Evolutionary conservation across 2,113 vertebrate genomes (phyloP), one percentile per base, ranked within the genome.

Genomic region (Gobio gobio): DNA sequence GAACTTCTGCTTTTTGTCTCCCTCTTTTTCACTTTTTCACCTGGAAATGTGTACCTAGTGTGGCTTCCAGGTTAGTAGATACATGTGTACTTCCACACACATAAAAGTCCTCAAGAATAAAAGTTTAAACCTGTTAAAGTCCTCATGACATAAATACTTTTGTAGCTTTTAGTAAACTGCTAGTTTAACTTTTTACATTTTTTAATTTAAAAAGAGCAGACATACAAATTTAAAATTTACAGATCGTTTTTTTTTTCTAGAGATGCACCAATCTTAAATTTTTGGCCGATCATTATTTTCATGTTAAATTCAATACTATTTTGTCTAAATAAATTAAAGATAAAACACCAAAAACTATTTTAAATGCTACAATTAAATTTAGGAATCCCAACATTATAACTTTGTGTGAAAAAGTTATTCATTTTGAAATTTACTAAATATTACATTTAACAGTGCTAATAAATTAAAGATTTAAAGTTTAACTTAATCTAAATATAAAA

Each of bases 41-140:
- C 93, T 93, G 97, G 97, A 96, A 91, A 94, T 93, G 85, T 94
- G 93, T 94, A 93, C 91, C 94, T 97, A 99, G 98, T 94, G 93
- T 98, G 95, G 93, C 97, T 89, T 97, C 97, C 95, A 99, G 98
- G 98, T 99, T 94, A 98, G 98, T 99, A 95, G 92, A 88, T 66
- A 81, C 90, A 88, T 91, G 88, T 87, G 92, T 82, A 89, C 90
- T 68, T 86, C 86, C 88, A 78, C 47, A 79, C 70, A 77, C 49
- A 75, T 49, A 56, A 74, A 56, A 80, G 64, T 9, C 24, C 8
- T 20, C 40, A 63, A 63, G 66, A 70, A 70, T 20, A 12, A 40
- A 3, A 73, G 1, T 5, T 12, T 2, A 59, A 59, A 24, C 22
- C 5, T 18, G 13, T 79, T 45, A 26, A 45, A 59, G 36, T 45